Percentiles rank a stretch among this genome's conserved stretches.
Conservation (phyloP, 2,888 invertebrate species). For the Steinernema scapterisci region DNA sequence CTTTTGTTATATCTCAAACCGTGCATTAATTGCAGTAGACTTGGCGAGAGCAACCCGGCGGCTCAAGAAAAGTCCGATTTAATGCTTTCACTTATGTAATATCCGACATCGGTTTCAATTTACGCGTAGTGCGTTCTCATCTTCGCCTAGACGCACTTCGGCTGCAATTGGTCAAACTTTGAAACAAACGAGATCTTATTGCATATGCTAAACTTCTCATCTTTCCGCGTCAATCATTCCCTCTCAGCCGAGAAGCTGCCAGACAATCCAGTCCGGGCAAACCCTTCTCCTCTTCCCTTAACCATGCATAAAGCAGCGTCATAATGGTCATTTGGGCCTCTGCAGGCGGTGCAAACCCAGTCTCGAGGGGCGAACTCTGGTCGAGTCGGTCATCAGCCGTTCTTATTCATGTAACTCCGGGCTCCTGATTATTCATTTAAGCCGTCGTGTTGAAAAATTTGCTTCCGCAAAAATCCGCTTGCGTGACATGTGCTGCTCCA, state of each 20-base stretch:
- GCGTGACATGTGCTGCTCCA: neutral
- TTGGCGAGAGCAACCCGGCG: no score
- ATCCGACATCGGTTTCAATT: no score
- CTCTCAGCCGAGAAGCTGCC: neutral
- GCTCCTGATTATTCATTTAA: constrained; percentile 21
- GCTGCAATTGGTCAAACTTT: neutral
- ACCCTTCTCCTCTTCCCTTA: no score
- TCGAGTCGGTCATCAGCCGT: neutral
- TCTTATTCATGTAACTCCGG: neutral
- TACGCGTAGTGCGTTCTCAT: no score
- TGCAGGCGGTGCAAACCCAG: no score
- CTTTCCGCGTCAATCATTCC: neutral
- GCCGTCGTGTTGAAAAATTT: neutral
- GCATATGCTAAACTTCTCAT: constrained; percentile 14
- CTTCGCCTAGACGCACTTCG: no score
- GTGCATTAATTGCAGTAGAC: no score
- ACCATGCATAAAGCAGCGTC: neutral
- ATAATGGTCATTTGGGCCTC: neutral
- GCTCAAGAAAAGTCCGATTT: no score
- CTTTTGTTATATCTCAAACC: no score
- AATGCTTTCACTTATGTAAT: no score
- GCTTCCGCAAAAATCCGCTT: neutral
- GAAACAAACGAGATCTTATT: neutral
- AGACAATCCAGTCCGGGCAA: neutral
- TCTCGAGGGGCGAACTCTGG: no score